Conservation (phyloP, 2,888 invertebrate genomes). For the Ophioninae sp. region DNA sequence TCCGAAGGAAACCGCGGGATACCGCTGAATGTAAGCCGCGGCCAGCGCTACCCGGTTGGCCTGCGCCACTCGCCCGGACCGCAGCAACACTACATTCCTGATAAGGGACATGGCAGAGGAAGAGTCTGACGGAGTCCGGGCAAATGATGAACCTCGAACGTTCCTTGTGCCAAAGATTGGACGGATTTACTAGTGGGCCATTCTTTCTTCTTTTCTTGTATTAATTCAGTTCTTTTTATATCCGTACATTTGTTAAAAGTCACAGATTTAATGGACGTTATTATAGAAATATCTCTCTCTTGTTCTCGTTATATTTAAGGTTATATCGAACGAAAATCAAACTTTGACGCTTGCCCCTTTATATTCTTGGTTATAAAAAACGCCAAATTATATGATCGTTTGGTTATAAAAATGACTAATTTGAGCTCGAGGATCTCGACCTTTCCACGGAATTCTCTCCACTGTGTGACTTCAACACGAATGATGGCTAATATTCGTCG, state of each 20-base stretch:
- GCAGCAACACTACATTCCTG: background rate
- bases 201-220: slow-evolving; percentile 2
- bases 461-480: background rate
- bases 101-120: background rate
- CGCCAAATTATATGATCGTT: background rate
- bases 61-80: background rate
- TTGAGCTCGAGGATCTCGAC: background rate
- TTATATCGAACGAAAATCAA: background rate
- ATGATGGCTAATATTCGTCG: background rate
- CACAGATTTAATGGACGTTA: background rate
- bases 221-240: background rate
- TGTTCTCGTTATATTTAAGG: background rate
- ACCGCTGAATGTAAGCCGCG: background rate
- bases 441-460: background rate
- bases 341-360: background rate
- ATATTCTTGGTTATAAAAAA: background rate
- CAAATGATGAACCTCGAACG: background rate
- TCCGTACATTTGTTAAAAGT: background rate
- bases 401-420: background rate
- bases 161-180: slow-evolving; percentile 29
- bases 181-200: background rate
- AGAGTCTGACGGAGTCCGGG: background rate
- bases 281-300: background rate
- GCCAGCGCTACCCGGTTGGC: background rate
- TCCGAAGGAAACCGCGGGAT: background rate